Base-by-base conservation (phyloP, 2,797 vertebrate genomes). In the Vespertilio murinus region DNA sequence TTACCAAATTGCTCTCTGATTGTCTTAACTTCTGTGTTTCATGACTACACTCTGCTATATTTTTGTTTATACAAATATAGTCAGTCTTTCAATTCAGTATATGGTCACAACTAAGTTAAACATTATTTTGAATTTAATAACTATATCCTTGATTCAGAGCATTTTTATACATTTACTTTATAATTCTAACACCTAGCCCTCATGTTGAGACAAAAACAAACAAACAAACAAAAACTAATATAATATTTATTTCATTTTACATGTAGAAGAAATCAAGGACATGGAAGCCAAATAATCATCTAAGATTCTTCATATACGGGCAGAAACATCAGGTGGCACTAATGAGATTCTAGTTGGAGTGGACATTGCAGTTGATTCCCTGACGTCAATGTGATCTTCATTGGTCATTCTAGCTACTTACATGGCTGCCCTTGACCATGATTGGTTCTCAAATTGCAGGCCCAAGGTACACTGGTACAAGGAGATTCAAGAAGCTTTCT, bases 1-100 rank as follows among this genome's bases (percentile, higher is more conserved):
- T 94, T 90, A 54, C 47, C 54, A 84, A 73, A 77, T 61, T 88
- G 12, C 23, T 90, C n/a, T 85, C 78, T 28, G 73, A 0, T 47
- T 77, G 7, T 92, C 61, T 81, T 79, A 67, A 84, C 88, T 96
- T 96, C 42, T 78, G 25, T 91, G 47, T 73, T 93, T 94, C 77
- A 38, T 87, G 52, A 61, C 64, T 88, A 73, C 92, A 78, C 16
- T 59, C 70, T 90, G 18, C 69, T 10, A 16, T 92, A 40, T 80
- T 90, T 73, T 40, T 81, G 0, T 38, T 52, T 59, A 59, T 69
- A 61, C n/a, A 75, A 74, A 40, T 40, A 45, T 5, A 67, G 56
- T 12, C 33, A 73, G 9, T 2, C 42, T 45, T 86, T 93, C 33
- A 30, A 11, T 56, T 85, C 59, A 77, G 49, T 45, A 75, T 67